phyloP scores from a whole-genome alignment of 30 jellyfish, hydroid and myxozoan genomes.

The Hydractinia symbiolongicarpus region DNA sequence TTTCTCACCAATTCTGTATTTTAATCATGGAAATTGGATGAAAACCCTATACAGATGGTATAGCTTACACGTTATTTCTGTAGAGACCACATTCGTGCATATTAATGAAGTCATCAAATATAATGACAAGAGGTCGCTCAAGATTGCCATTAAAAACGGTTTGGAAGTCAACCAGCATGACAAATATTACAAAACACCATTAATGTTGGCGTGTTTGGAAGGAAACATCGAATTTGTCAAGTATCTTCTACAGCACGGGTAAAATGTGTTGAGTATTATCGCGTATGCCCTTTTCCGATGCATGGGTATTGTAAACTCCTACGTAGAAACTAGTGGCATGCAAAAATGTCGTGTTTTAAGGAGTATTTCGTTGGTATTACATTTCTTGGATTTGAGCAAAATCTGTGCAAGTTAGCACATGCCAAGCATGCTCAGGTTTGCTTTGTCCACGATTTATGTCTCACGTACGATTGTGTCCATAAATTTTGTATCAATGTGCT shows the following conservation, averaged over 20 bases:
- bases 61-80: neutral
- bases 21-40: too few species aligned
- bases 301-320: neutral
- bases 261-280: neutral
- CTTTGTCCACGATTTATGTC: too few species aligned
- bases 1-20: neutral
- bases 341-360: too few species aligned
- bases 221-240: slow-evolving; percentile 77
- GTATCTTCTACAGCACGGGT: slow-evolving; percentile 70
- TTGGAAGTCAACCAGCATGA: slow-evolving; percentile 61
- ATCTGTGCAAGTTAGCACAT: too few species aligned
- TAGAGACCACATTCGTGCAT: slow-evolving; percentile 59
- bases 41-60: too few species aligned
- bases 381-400: too few species aligned
- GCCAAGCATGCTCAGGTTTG: too few species aligned
- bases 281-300: neutral
- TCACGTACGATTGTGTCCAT: too few species aligned
- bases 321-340: neutral
- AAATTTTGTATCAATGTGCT: too few species aligned
- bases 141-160: slow-evolving; percentile 64
- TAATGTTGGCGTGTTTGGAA: slow-evolving; percentile 82
- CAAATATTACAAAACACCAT: slow-evolving; percentile 84
- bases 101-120: slow-evolving; percentile 64
- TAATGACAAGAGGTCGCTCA: slow-evolving; percentile 65
- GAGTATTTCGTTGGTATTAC: too few species aligned